Conservation (phyloP, 2,888 invertebrate species). For the Dione juno region DNA sequence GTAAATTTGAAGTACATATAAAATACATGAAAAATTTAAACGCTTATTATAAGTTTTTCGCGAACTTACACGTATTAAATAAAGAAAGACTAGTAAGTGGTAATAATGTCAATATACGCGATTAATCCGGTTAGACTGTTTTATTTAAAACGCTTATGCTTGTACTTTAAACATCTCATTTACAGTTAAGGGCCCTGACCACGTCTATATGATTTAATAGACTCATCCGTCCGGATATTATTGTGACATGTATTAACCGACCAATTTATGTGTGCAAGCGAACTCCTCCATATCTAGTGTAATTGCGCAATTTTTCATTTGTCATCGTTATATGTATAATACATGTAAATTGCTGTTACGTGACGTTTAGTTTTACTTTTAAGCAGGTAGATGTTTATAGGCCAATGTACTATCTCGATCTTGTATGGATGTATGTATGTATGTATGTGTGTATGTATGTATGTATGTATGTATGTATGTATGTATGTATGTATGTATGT, state of each 20-base stretch:
- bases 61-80: too few species aligned
- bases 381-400: conserved; percentile 19
- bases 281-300: conserved; percentile 24
- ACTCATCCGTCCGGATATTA: conserved; percentile 67
- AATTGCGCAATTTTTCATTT: conserved; percentile 24
- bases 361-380: conserved; percentile 33
- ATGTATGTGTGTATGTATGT: not conserved
- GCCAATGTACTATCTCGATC: conserved; percentile 24
- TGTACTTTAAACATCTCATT: conserved; percentile 49
- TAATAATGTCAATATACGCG: too few species aligned
- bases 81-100: too few species aligned
- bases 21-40: too few species aligned
- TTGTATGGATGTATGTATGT: not conserved
- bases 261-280: conserved; percentile 44
- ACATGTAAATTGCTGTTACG: conserved; percentile 33
- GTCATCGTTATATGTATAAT: conserved; percentile 22
- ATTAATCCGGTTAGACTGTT: too few species aligned
- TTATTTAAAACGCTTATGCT: conserved; percentile 33
- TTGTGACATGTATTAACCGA: conserved; percentile 53
- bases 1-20: too few species aligned
- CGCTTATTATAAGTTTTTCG: too few species aligned
- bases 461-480: not conserved
- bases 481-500: not conserved
- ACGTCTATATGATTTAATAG: conserved; percentile 65
- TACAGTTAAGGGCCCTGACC: conserved; percentile 75